Conservation (phyloP, 2,888 invertebrate genomes). For the Tiphia femorata region DNA sequence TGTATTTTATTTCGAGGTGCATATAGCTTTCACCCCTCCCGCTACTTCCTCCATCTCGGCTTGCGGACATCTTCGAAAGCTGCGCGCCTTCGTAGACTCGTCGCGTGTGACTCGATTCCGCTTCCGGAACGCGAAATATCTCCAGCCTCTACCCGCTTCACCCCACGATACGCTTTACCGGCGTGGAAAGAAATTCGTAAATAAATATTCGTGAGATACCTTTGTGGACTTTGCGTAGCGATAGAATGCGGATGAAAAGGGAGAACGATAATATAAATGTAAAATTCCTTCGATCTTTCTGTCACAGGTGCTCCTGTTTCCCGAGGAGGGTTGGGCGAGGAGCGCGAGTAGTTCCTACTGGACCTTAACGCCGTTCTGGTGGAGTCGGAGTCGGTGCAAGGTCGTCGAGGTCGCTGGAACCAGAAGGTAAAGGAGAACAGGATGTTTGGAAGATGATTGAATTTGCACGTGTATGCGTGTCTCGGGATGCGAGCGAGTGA, state of each 20-base stretch:
- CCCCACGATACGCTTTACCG: too few relatives aligned
- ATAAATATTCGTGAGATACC: too few relatives aligned
- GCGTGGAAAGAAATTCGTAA: too few relatives aligned
- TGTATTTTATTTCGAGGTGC: background rate
- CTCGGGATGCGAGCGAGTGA: too few relatives aligned
- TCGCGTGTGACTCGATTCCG: background rate
- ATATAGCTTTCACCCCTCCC: background rate
- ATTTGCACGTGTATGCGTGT: too few relatives aligned
- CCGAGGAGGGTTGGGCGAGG: constrained; percentile 91
- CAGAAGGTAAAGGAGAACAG: constrained; percentile 78
- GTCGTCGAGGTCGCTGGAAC: constrained; percentile 87
- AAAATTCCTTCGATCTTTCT: constrained; percentile 14
- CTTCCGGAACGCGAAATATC: background rate
- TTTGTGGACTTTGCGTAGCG: too few relatives aligned
- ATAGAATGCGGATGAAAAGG: background rate
- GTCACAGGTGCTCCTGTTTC: constrained; percentile 83
- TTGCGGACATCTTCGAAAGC: too few relatives aligned
- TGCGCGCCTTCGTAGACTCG: too few relatives aligned
- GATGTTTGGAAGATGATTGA: too few relatives aligned
- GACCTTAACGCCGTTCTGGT: constrained; percentile 89
- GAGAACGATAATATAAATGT: background rate
- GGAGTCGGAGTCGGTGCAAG: constrained; percentile 86
- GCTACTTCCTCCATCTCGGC: background rate
- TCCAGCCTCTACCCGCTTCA: too few relatives aligned
- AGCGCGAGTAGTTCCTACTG: constrained; percentile 89